phyloP scores from a whole-genome alignment of 1,140 invertebrate species.

The Homarus americanus region DNA sequence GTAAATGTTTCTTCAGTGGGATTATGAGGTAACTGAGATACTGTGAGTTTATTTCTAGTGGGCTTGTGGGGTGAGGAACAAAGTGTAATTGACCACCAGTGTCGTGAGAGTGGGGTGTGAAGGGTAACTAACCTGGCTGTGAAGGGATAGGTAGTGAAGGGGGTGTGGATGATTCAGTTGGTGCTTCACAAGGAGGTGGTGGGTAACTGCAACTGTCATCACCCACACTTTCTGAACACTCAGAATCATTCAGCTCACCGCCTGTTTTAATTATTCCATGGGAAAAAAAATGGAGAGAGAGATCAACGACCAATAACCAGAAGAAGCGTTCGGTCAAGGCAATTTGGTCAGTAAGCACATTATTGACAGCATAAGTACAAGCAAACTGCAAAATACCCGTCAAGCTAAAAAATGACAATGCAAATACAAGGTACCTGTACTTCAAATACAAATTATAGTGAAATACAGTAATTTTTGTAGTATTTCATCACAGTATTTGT shows the following conservation, averaged over 20 bases:
- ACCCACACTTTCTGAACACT: conserved; percentile 47
- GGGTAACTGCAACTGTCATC: conserved; percentile 37
- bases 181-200: background rate
- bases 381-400: background rate
- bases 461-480: too few relatives aligned
- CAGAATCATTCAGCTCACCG: conserved; percentile 44
- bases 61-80: too few relatives aligned
- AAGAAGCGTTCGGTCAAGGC: background rate
- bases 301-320: background rate
- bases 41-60: background rate
- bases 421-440: too few relatives aligned
- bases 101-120: background rate
- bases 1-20: background rate
- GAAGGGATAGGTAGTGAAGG: background rate
- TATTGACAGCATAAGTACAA: background rate
- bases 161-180: conserved; percentile 2
- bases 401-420: background rate
- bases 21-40: background rate
- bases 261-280: conserved; percentile 9
- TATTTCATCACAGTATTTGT: too few relatives aligned
- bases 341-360: background rate
- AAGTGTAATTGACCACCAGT: too few relatives aligned
- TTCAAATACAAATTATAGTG: too few relatives aligned
- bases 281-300: background rate
- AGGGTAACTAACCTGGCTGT: background rate